These are phyloP conservation scores for Aldrovandia affinis DNA, from an alignment of 2,797 vertebrate genomes.

Conservation along the genomic window DNA sequence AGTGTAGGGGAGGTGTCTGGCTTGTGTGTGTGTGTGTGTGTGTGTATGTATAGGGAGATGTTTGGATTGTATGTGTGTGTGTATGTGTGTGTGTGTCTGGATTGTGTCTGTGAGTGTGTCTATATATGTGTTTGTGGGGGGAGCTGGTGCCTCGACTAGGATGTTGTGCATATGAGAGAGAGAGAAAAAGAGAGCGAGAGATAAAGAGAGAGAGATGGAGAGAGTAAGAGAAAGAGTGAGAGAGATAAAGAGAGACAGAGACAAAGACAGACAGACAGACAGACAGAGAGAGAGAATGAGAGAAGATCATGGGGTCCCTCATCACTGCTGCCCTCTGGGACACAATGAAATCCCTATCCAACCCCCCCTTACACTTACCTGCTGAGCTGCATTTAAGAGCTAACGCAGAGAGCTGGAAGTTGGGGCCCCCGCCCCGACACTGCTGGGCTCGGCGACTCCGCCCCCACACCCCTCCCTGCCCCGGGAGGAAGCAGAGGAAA, in stretches of 20 bases:
- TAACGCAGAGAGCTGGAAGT: constrained; percentile 74
- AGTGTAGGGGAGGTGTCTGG: too few species aligned
- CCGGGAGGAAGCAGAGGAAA: constrained; percentile 38
- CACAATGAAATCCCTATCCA: constrained; percentile 61
- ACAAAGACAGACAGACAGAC: not conserved
- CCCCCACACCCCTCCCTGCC: not conserved
- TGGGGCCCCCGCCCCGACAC: constrained; percentile 71
- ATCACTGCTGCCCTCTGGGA: constrained; percentile 2
- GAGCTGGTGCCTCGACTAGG: not conserved
- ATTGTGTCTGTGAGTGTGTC: not conserved
- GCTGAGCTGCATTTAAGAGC: constrained; percentile 78
- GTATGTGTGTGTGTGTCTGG: constrained; percentile 39
- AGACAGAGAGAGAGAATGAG: constrained; percentile 2
- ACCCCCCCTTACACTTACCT: constrained; percentile 75
- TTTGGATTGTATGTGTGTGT: constrained; percentile 11
- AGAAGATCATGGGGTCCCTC: not conserved
- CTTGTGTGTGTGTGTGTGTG: not conserved
- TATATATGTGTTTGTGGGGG: constrained; percentile 18
- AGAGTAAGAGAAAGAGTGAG: constrained; percentile 1
- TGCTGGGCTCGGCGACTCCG: constrained; percentile 61
- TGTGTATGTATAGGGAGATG: not conserved
- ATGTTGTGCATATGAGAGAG: not conserved
- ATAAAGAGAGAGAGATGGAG: too few species aligned
- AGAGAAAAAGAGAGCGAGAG: too few species aligned
- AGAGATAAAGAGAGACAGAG: not conserved